phyloP scores from a whole-genome alignment of 2,113 vertebrate genomes.

The Naja naja region DNA sequence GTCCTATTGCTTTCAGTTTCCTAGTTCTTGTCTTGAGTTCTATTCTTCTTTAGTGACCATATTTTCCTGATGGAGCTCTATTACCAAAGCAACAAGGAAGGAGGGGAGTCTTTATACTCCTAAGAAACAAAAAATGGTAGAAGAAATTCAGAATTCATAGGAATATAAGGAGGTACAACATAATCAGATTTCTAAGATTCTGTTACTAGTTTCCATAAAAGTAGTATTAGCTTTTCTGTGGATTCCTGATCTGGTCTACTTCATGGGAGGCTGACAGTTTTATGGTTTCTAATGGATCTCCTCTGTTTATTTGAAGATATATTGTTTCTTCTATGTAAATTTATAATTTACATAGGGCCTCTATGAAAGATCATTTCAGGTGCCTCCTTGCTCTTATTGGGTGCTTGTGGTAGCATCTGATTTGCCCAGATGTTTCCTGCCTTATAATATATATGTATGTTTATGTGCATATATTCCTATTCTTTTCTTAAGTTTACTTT shows the following conservation, averaged over 20 bases:
- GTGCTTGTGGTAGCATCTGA: neutral
- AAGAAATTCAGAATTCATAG: neutral
- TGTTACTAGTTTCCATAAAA: neutral
- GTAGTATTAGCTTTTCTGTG: neutral
- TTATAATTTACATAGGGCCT: neutral
- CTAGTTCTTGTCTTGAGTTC: neutral
- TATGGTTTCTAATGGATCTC: neutral
- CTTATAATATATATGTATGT: neutral
- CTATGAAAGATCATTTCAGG: neutral
- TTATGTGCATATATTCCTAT: neutral
- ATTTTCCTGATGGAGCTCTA: neutral
- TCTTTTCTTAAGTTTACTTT: conserved; percentile 29
- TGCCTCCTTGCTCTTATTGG: neutral
- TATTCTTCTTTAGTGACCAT: neutral
- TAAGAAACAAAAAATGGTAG: neutral
- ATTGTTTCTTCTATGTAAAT: neutral
- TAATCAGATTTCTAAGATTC: neutral
- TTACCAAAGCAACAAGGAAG: neutral
- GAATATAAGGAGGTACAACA: neutral
- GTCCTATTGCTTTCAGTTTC: neutral
- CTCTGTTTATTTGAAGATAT: neutral
- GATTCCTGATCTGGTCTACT: neutral
- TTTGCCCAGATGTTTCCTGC: neutral
- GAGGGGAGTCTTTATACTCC: neutral
- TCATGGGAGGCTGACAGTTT: neutral